phyloP scores from a whole-genome alignment of 2,888 invertebrate species.

The Polia nebulosa region DNA sequence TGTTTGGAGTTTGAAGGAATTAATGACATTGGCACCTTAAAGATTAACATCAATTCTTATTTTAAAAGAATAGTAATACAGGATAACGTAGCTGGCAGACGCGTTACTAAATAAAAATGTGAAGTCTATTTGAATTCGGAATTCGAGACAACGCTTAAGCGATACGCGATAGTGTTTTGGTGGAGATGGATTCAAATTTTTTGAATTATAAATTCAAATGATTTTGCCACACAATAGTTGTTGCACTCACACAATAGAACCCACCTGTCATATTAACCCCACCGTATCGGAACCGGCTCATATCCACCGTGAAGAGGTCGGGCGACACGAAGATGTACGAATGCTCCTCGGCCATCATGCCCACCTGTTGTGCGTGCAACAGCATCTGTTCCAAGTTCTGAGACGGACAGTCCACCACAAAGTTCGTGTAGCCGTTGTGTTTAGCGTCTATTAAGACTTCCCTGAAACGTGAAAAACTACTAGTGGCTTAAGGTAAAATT shows the following conservation, averaged over 20 bases:
- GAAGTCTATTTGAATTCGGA: too few relatives aligned
- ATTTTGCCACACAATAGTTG: not conserved
- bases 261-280: slow-evolving; percentile 96
- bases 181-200: too few relatives aligned
- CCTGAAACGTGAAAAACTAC: slow-evolving; percentile 81
- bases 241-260: slow-evolving; percentile 17
- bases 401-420: slow-evolving; percentile 94
- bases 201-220: too few relatives aligned
- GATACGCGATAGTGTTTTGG: too few relatives aligned
- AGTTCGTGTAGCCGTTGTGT: slow-evolving; percentile 92
- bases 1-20: not conserved
- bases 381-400: slow-evolving; percentile 84
- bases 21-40: too few relatives aligned
- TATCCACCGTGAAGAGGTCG: slow-evolving; percentile 95
- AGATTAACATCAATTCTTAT: too few relatives aligned
- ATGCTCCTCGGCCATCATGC: slow-evolving; percentile 95
- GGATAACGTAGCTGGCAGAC: too few relatives aligned
- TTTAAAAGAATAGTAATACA: too few relatives aligned
- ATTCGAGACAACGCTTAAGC: too few relatives aligned
- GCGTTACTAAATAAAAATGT: too few relatives aligned
- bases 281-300: slow-evolving; percentile 94
- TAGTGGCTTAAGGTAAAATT: too few relatives aligned
- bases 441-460: slow-evolving; percentile 93
- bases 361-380: slow-evolving; percentile 95
- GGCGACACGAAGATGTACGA: slow-evolving; percentile 95